phyloP scores from a whole-genome alignment of 2,888 invertebrate species.

The Mythimna pallens region DNA sequence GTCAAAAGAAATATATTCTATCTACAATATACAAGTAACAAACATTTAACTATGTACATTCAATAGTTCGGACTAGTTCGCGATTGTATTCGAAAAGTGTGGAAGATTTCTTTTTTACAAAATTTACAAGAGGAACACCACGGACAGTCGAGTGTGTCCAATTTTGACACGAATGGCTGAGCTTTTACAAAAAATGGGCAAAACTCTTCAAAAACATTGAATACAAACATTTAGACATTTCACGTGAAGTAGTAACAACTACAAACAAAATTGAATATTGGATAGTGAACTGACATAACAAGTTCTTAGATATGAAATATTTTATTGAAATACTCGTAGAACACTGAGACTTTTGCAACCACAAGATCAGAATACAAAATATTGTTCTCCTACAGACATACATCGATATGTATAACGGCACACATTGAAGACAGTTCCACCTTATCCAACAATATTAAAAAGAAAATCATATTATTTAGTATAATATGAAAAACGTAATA shows the following conservation, averaged over 20 bases:
- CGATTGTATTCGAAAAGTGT: slow-evolving; percentile 85
- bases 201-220: slow-evolving; percentile 28
- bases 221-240: slow-evolving; percentile 17
- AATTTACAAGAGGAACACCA: slow-evolving; percentile 84
- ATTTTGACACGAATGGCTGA: slow-evolving; percentile 65
- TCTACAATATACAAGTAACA: slow-evolving; percentile 91
- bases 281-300: slow-evolving; percentile 19
- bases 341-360: slow-evolving; percentile 14
- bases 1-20: slow-evolving; percentile 89
- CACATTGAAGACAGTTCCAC: slow-evolving; percentile 50
- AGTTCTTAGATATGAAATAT: slow-evolving; percentile 15
- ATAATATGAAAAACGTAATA: slow-evolving; percentile 63
- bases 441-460: slow-evolving; percentile 56
- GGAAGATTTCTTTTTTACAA: slow-evolving; percentile 81
- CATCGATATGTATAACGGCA: slow-evolving; percentile 45
- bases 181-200: slow-evolving; percentile 51
- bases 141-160: slow-evolving; percentile 72
- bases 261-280: slow-evolving; percentile 37
- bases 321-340: slow-evolving; percentile 17
- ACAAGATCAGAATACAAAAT: slow-evolving; percentile 34
- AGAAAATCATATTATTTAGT: slow-evolving; percentile 47
- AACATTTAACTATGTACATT: slow-evolving; percentile 90
- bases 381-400: slow-evolving; percentile 39
- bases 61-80: slow-evolving; percentile 89
- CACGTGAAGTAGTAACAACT: not conserved